These are phyloP conservation scores for Dromiciops gliroides DNA, from an alignment of 2,113 vertebrate species.

Conservation along the genomic window DNA sequence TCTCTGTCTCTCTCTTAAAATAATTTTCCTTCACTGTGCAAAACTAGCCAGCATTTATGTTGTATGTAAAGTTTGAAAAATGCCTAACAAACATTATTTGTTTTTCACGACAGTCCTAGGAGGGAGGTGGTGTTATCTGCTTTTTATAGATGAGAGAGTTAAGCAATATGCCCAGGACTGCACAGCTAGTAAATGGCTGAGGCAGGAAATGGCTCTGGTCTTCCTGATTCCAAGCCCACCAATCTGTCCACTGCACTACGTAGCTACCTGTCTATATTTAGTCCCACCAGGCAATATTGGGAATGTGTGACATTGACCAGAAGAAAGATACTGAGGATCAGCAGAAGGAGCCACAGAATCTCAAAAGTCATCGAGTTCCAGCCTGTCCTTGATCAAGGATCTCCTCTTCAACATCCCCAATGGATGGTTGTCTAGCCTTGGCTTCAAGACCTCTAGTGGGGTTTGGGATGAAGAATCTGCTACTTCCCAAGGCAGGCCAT, in stretches of 20 bases:
- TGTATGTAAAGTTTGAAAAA: not conserved
- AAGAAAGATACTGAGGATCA: not conserved
- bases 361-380: not conserved
- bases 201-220: not conserved
- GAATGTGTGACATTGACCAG: not conserved
- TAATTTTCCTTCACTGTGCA: not conserved
- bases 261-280: not conserved
- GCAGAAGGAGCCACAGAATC: not conserved
- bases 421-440: not conserved
- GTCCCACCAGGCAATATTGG: not conserved
- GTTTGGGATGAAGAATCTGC: not conserved
- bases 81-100: not conserved
- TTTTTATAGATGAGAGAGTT: not conserved
- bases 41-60: not conserved
- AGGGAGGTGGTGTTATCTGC: not conserved
- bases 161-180: not conserved
- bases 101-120: not conserved
- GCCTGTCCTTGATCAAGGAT: not conserved
- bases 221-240: not conserved
- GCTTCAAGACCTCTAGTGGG: not conserved
- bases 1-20: not conserved
- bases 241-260: not conserved
- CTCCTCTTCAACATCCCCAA: not conserved
- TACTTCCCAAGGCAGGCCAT: not conserved
- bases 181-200: not conserved